Base-by-base conservation (phyloP, 1,140 invertebrate genomes). In the Euglossa dilemma region DNA sequence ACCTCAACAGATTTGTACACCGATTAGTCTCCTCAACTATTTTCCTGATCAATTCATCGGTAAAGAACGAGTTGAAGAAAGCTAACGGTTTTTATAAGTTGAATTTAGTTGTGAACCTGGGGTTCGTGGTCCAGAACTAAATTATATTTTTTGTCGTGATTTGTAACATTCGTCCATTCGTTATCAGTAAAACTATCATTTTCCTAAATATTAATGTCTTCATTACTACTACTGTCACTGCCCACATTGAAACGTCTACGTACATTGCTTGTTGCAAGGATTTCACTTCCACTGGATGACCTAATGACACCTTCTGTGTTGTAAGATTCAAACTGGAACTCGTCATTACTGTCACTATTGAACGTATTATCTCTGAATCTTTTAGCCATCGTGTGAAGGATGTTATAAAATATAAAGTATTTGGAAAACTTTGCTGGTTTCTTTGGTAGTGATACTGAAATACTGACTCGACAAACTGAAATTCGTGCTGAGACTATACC, bases 71-170 rank as follows among this genome's bases (percentile, higher is more conserved):
- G 7, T 80, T 80, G 57, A 80, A 80, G 12, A 50, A 71, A 54
- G 71, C 67, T 43, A 71, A 36, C 7, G 45, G 57, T 80, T 80
- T 47, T 61, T 80, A 28, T 79, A 23, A 71, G 16, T 63, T 71
- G 54, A 36, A 23, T 36, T 50, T 71, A 80, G 18, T n/a, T 80
- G 43, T 71, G 56, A 43, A 80, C 66, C 77, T 63, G 43, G 25
- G 20, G 14, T 80, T 80, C 57, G 45, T 80, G 67, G 63, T 79
- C 25, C 14, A 20, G 43, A 79, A 20, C 12, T 79, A 52, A 79
- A 79, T 63, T 61, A 23, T 79, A 79, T 79, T 70, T 79, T 79
- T 70, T 79, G 64, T 78, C 52, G 75, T 79, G 54, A 79, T 70
- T 70, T 79, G 77, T 61, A 7, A 79, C 66, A 79, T 79, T 79